phyloP scores from a whole-genome alignment of 2,797 vertebrate species.

The Smutsia temminckii region DNA sequence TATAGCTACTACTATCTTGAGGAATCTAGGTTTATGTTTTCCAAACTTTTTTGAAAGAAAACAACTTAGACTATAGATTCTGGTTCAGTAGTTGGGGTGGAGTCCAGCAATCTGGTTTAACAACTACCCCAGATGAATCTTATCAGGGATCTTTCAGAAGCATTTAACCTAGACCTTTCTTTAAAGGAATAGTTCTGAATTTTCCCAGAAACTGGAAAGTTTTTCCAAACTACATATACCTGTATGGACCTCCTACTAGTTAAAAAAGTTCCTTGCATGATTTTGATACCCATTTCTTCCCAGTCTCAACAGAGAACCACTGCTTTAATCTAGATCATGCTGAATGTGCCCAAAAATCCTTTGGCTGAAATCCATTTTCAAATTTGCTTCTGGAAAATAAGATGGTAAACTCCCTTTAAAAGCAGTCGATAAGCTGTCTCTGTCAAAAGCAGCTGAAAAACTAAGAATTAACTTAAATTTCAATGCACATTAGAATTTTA shows the following conservation, averaged over 20 bases:
- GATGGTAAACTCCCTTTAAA: conserved; percentile 22
- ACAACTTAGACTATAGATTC: background rate
- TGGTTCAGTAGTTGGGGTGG: background rate
- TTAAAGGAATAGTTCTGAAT: conserved; percentile 7
- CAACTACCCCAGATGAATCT: background rate
- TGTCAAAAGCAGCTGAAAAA: conserved; percentile 58
- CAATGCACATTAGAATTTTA: conserved; percentile 47
- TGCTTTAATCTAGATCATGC: background rate
- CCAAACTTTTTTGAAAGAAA: conserved; percentile 14
- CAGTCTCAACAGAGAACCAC: background rate
- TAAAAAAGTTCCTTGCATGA: background rate
- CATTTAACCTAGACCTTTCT: background rate
- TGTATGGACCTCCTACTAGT: background rate
- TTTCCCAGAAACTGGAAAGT: background rate
- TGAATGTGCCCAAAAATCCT: background rate
- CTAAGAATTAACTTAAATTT: conserved; percentile 37
- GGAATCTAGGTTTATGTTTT: conserved; percentile 10
- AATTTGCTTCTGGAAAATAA: conserved; percentile 45
- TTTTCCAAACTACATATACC: background rate
- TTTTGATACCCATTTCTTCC: background rate
- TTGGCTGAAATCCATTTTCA: conserved; percentile 24
- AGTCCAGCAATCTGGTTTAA: conserved; percentile 8
- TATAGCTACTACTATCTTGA: background rate
- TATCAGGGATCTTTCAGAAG: background rate
- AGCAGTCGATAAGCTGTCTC: background rate